phyloP scores from a whole-genome alignment of 2,888 invertebrate genomes.

The Penaeus monodon region DNA sequence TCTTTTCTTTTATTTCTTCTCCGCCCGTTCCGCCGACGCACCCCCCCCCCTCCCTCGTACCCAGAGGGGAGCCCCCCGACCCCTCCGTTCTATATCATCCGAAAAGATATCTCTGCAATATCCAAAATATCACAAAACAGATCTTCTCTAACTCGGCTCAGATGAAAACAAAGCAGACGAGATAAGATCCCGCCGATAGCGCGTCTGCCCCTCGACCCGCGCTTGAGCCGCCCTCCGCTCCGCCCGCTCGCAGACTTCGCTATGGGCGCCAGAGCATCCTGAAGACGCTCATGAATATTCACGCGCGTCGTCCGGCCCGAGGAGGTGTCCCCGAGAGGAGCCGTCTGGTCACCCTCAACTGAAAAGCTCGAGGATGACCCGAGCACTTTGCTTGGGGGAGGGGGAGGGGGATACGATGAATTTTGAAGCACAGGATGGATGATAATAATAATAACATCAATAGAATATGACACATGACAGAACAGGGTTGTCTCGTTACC shows the following conservation, averaged over 20 bases:
- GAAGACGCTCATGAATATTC: constrained; percentile 45
- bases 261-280: neutral
- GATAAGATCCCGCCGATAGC: too few species aligned
- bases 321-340: too few species aligned
- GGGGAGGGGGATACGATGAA: neutral
- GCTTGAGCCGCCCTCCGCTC: neutral
- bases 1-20: constrained; percentile 21
- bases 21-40: neutral
- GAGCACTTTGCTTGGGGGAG: neutral
- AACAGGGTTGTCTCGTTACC: too few species aligned
- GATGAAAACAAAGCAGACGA: neutral
- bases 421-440: neutral
- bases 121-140: constrained; percentile 1
- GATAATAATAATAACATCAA: too few species aligned
- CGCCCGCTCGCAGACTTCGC: neutral
- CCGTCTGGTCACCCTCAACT: neutral
- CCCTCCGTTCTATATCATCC: too few species aligned
- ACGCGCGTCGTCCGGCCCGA: neutral
- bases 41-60: neutral
- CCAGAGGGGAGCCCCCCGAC: neutral
- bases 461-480: too few species aligned
- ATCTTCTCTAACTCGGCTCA: constrained; percentile 1
- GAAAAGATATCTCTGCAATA: neutral
- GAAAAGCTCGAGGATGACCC: neutral
- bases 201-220: neutral